A percentile compares a stretch with the other conserved stretches of the same genome.
phyloP scores from a whole-genome alignment of 92 coral and sea anemone genomes.

The Desmophyllum pertusum region DNA sequence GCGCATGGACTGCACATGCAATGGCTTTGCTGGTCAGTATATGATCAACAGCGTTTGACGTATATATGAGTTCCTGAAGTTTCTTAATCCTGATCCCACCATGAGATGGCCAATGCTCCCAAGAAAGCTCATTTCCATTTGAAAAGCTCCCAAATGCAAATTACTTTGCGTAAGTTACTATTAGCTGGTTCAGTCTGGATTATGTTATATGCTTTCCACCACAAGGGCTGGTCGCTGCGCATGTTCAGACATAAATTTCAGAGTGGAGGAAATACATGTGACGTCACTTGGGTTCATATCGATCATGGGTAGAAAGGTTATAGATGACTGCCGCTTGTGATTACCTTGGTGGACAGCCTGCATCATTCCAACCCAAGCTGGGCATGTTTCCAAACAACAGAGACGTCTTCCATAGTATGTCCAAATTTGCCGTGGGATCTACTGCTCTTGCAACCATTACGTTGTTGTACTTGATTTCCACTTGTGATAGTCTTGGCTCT shows the following conservation, averaged over 20 bases:
- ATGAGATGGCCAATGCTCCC: no score
- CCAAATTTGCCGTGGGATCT: constrained; percentile 55
- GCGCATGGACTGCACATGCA: no score
- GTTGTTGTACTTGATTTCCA: constrained; percentile 51
- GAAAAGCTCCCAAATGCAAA: constrained; percentile 41
- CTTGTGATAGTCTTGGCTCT: constrained; percentile 39
- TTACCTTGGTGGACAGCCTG: constrained; percentile 19
- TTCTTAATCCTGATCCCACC: no score
- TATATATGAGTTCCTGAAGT: no score
- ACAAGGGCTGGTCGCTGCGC: no score
- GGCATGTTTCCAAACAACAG: constrained; percentile 45
- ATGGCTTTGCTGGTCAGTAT: no score
- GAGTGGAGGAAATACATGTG: constrained; percentile 41
- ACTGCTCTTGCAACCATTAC: constrained; percentile 26
- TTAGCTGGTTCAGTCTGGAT: constrained; percentile 40
- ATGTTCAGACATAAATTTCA: constrained; percentile 39
- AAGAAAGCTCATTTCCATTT: constrained; percentile 13
- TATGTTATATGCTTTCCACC: constrained; percentile 50
- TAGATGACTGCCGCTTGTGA: constrained; percentile 36
- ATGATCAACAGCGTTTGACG: no score
- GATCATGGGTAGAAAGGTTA: constrained; percentile 47
- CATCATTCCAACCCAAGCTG: constrained; percentile 57
- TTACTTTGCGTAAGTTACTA: constrained; percentile 28
- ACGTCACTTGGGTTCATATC: constrained; percentile 52
- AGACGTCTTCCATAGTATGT: constrained; percentile 62